Evolutionary conservation across 2,113 vertebrate genomes (phyloP), one percentile per base, ranked within the genome.

Genomic region (Corythornis madagascariensis): DNA sequence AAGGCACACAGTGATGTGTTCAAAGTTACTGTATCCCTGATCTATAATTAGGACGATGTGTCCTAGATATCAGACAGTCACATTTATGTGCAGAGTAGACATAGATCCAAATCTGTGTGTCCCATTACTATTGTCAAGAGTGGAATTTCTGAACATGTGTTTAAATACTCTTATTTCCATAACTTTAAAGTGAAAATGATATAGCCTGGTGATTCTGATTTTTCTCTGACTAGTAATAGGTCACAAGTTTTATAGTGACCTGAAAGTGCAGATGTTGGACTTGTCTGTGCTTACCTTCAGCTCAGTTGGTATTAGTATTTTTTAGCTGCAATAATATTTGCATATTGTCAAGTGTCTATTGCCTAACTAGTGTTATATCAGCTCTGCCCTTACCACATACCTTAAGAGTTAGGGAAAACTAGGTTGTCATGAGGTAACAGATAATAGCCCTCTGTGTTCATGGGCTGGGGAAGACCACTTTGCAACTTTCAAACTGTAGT

Each of bases 41-140:
- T 10, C 3, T 7, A 10, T 4, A 10, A 7, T 11, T 75, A 33
- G 56, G 16, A 69, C 35, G 33, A 13, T n/a, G 28, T 33, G 31
- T 66, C 57, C 24, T 55, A 26, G 9, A 28, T 40, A 35, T 17
- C 43, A 75, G 26, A 45, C 13, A 4, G 52, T 33, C 19, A 26
- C 0, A 0, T 45, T 16, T 38, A 35, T 17, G 8, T 35, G 26
- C 17, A 79, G 63, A 78, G 71, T 8, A 76, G 50, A 33, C 11
- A 4, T 6, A 40, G 17, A 61, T 31, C 6, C 26, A 81, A 70
- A 81, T 74, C 47, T 35, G 2, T 0, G 4, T 65, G 15, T 42
- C 19, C 22, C 15, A 26, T 22, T 65, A 18, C 5, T 60, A 10
- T 53, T 31, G 19, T 29, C 29, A 65, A 24, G 35, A 61, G 25